Percentiles rank a stretch among this genome's conserved stretches.
These are phyloP conservation scores for Pseudorasbora parva DNA, from an alignment of 2,113 vertebrate species.

Conservation along the genomic window DNA sequence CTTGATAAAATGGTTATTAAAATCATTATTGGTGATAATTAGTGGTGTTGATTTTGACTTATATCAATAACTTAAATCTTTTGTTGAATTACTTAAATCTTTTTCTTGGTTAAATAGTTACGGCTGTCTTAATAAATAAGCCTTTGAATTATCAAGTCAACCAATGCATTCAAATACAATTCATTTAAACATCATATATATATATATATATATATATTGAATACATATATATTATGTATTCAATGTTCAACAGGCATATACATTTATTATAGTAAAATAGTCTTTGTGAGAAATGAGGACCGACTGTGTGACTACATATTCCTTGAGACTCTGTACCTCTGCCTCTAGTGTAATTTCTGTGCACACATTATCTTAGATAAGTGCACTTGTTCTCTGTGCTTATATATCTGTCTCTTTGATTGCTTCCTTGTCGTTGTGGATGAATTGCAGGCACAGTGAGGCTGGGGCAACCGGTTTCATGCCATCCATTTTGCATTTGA, in stretches of 20 bases:
- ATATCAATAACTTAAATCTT: no score
- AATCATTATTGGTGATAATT: no score
- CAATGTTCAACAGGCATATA: neutral
- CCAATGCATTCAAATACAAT: no score
- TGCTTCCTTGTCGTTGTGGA: neutral
- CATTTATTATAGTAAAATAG: neutral
- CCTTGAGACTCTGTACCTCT: neutral
- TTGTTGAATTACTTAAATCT: no score
- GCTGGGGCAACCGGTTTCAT: neutral
- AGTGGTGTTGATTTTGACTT: no score
- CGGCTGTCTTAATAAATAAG: no score
- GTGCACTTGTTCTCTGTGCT: neutral
- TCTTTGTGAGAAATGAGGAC: neutral
- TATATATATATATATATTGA: no score
- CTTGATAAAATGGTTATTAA: no score
- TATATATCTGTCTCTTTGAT: slow-evolving; percentile 2
- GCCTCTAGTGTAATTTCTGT: neutral
- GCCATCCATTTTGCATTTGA: slow-evolving; percentile 23
- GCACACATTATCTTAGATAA: neutral
- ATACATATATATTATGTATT: no score
- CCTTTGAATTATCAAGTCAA: no score
- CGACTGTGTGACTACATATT: neutral
- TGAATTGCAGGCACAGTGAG: neutral
- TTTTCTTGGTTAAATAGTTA: neutral
- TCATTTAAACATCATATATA: no score